Evolutionary conservation across 2,888 invertebrate species (phyloP), one percentile per base, ranked within the genome.

Genomic region (Latrodectus elegans): DNA sequence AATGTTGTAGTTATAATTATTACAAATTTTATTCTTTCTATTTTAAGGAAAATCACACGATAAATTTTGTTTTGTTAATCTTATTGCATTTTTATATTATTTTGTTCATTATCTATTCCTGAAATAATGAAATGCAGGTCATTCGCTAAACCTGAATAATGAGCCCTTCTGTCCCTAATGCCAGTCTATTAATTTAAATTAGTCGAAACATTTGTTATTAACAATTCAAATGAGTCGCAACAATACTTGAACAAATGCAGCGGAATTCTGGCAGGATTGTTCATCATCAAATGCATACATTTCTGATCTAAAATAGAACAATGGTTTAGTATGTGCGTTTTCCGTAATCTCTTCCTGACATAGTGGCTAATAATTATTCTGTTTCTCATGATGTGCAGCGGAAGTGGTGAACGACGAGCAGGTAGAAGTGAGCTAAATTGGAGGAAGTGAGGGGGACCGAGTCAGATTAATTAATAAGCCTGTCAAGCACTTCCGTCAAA

Each of bases 141-240:
- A 38, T 38, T 38, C 38, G 6, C 4, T 38, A 38, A 38, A 38
- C 2, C 38, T 38, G 38, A 38, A 38, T 38, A 38, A 38, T 38
- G 38, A 38, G 4, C 38, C 38, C 38, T 38, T 38, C 38, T 38
- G 38, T n/a, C 22, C 68, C n/a, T 49, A 38, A 8, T n/a, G 49
- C 71, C 12, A 71, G 71, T 71, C 71, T n/a, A 71, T 71, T 71
- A 71, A 71, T 71, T 71, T n/a, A 49, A 71, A 71, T 71, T 71
- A 49, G 71, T 71, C 71, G 51, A 12, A 14, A 12, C 71, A 71
- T 71, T 71, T 22, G 11, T 71, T 51, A 49, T 71, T 71, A 71
- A 71, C 51, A 71, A 71, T 49, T n/a, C 71, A 71, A 71, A 49
- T 71, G 38, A 71, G 71, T 38, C n/a, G 26, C 49, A 49, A 51